Base-by-base conservation (phyloP, 2,113 vertebrate genomes). In the Anguilla japonica region DNA sequence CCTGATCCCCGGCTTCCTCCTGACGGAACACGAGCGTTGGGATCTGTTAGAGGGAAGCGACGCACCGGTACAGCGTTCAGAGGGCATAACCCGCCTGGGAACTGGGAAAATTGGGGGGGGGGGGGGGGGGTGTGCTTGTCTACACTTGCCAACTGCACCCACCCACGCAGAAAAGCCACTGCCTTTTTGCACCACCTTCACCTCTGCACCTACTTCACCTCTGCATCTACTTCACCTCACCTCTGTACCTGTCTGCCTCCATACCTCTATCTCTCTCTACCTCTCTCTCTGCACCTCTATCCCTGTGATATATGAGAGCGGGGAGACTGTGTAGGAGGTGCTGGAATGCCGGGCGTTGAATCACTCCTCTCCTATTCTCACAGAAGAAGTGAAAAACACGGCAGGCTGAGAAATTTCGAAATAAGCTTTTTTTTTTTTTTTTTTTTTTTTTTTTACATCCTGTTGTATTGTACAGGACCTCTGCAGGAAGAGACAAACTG, bases 51-150 rank as follows among this genome's bases (percentile, higher is more conserved):
- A 26, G 75, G 39, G 34, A 34, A 56, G 75, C 84, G 39, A 34
- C 43, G 84, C 43, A 79, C 79, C 41, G 84, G 78, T 18, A 40
- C 46, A n/a, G 75, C 11, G 26, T 85, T 85, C 84, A 75, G 20
- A 39, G 46, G 20, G 67, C 71, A 67, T 40, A 16, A 46, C 43
- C 43, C 8, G 34, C 34, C 34, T 22, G 41, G 40, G 53, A 3
- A 15, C 9, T 8, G 53, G 53, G 53, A 15, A 15, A 0, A 0
- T 6, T 6, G 53, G 53, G 53, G 53, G 53, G 53, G 53, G 53
- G 14, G 53, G 34, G 34, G n/a, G 34, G 34, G 56, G 1, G 6
- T n/a, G 75, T n/a, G 75, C 84, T 26, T 85, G 84, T 50, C 14
- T 16, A 14, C 11, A 14, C 84, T 79, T n/a, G 84, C 41, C 29